Evolutionary conservation across 2,797 vertebrate genomes (phyloP).

Genomic region (Mormyrus proboscirostris): DNA sequence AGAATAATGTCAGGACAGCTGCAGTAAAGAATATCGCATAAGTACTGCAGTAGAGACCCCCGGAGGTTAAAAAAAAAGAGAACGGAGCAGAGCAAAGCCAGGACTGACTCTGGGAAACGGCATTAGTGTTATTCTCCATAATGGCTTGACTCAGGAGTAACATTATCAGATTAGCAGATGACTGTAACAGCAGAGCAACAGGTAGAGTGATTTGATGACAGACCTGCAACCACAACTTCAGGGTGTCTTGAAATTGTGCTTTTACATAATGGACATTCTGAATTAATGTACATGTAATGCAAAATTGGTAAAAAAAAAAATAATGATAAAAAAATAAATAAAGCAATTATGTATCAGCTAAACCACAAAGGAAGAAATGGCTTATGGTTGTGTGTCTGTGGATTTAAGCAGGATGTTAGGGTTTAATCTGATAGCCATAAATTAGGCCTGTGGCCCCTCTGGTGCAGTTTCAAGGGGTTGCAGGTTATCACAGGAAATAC

Average conservation of each 20-base stretch:
- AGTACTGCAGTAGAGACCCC: not conserved
- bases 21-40: constrained; percentile 6
- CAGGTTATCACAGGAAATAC: not conserved
- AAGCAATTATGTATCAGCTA: not conserved
- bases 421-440: not conserved
- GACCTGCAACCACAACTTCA: not conserved
- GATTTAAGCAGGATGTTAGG: not conserved
- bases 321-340: not conserved
- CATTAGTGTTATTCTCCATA: not conserved
- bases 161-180: not conserved
- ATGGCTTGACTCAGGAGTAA: not conserved
- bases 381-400: not conserved
- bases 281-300: not conserved
- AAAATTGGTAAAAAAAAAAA: not conserved
- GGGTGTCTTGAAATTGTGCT: not conserved
- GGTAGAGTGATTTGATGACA: not conserved
- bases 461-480: not conserved
- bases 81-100: not conserved
- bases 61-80: not conserved
- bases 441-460: not conserved
- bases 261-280: not conserved
- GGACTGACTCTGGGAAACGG: not conserved
- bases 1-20: not conserved
- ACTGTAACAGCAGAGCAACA: not conserved
- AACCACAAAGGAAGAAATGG: not conserved